Evolutionary conservation across 2,888 invertebrate species (phyloP).

Genomic region (Philhelius pedissequus): DNA sequence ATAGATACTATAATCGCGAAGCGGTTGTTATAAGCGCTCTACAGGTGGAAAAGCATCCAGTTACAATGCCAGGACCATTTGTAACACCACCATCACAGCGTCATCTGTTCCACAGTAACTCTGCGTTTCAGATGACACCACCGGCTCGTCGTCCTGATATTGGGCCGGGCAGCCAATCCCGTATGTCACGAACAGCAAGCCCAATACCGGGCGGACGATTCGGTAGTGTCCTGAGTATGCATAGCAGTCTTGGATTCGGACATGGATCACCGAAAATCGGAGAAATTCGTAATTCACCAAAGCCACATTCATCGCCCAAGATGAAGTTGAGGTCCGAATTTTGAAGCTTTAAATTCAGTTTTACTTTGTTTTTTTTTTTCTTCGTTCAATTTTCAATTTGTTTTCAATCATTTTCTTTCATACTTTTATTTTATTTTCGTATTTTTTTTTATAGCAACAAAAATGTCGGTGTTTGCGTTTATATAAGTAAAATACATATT

Average conservation of each 20-base stretch:
- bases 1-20: constrained; percentile 94
- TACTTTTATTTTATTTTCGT: background rate
- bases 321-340: constrained; percentile 90
- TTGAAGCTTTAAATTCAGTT: constrained; percentile 2
- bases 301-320: constrained; percentile 91
- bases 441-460: background rate
- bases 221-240: constrained; percentile 83
- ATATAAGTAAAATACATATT: background rate
- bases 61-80: constrained; percentile 91
- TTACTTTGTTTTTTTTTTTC: background rate
- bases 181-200: constrained; percentile 79
- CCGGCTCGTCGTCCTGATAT: constrained; percentile 82
- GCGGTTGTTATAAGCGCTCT: constrained; percentile 95
- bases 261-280: constrained; percentile 82
- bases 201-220: constrained; percentile 81
- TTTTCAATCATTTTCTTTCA: background rate
- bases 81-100: constrained; percentile 85
- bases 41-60: constrained; percentile 95
- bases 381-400: background rate
- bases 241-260: constrained; percentile 77
- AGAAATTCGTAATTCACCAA: constrained; percentile 81
- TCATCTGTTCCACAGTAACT: constrained; percentile 81
- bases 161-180: constrained; percentile 70
- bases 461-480: background rate
- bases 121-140: constrained; percentile 85